Evolutionary conservation across 2,113 vertebrate genomes (phyloP).

Genomic region (Laterallus jamaicensis): DNA sequence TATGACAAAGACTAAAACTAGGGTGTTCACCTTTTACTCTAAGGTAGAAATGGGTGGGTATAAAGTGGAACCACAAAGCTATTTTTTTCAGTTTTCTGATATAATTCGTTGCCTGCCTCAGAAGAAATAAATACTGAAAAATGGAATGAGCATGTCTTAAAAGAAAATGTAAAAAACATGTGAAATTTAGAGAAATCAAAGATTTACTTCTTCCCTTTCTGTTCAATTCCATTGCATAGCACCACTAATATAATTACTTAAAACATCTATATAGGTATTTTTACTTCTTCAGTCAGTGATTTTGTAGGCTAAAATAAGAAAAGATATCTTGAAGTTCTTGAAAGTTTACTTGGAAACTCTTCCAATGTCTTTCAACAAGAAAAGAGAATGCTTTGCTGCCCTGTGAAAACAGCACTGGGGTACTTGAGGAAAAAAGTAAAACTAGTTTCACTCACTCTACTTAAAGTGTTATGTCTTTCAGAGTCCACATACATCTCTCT

Average conservation of each 20-base stretch:
- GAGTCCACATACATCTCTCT: neutral
- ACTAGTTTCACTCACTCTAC: neutral
- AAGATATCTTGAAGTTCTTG: neutral
- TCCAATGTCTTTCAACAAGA: neutral
- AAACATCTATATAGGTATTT: neutral
- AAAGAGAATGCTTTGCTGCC: neutral
- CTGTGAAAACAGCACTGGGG: neutral
- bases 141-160: neutral
- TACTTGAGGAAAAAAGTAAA: neutral
- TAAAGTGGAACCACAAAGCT: neutral
- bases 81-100: neutral
- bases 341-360: neutral
- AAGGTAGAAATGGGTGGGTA: neutral
- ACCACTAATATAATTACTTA: neutral
- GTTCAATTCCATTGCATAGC: neutral
- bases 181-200: neutral
- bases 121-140: neutral
- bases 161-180: neutral
- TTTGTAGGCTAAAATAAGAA: neutral
- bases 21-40: neutral
- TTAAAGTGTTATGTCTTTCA: neutral
- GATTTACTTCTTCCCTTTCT: neutral
- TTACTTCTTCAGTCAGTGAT: neutral
- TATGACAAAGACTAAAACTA: neutral
- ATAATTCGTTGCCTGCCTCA: neutral